phyloP scores from a whole-genome alignment of 2,113 vertebrate species.

The Scalopus aquaticus region DNA sequence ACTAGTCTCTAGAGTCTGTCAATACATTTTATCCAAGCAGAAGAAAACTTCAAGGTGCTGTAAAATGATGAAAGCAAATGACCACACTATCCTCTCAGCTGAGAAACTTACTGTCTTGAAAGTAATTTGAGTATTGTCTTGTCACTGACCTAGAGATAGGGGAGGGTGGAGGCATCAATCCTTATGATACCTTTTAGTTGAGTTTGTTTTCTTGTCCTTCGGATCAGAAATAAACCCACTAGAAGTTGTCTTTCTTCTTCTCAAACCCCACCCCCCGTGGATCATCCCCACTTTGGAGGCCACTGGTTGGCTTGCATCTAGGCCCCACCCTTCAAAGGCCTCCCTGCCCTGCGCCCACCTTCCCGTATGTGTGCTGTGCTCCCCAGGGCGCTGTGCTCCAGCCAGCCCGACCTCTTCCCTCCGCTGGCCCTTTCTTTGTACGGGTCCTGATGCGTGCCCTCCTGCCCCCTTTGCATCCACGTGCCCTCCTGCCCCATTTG shows the following conservation, averaged over 20 bases:
- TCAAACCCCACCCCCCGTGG: background rate
- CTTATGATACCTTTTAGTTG: background rate
- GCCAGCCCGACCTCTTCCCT: background rate
- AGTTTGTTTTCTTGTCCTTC: conserved; percentile 21
- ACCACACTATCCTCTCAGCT: background rate
- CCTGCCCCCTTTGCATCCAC: no score
- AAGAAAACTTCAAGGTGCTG: background rate
- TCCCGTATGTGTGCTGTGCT: background rate
- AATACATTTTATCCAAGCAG: background rate
- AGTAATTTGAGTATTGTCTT: background rate
- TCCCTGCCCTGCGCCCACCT: background rate
- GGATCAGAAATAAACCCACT: background rate
- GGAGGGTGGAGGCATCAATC: background rate
- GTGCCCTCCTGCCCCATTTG: background rate
- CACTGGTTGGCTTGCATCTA: background rate
- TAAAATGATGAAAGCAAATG: conserved; percentile 23
- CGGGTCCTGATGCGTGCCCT: background rate
- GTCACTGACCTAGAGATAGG: background rate
- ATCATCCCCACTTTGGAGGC: background rate
- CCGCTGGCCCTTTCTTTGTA: background rate
- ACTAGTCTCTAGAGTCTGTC: background rate
- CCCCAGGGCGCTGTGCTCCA: background rate
- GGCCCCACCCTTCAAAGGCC: background rate
- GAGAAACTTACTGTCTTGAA: conserved; percentile 21
- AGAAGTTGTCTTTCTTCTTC: background rate